A percentile compares a stretch with the other conserved stretches of the same genome.
phyloP scores from a whole-genome alignment of 2,888 invertebrate genomes.

The Scaptomyza flava region DNA sequence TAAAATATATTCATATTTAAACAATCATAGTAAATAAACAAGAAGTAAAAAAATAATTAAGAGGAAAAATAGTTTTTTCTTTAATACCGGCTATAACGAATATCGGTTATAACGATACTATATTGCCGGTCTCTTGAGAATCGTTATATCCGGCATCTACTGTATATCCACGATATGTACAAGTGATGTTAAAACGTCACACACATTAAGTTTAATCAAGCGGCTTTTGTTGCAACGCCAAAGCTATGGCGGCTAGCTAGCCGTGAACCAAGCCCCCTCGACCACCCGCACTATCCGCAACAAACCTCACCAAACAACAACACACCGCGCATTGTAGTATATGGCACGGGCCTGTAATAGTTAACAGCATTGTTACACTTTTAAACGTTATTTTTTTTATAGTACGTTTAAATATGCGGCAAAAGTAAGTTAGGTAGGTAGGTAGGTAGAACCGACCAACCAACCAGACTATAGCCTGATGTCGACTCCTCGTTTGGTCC shows the following conservation, averaged over 20 bases:
- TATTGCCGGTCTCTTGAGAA: too few species aligned
- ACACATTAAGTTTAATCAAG: slow-evolving; percentile 63
- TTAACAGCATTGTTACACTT: slow-evolving; percentile 75
- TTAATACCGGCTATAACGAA: too few species aligned
- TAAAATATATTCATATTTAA: too few species aligned
- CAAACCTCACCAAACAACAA: not conserved
- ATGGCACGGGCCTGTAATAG: slow-evolving; percentile 37
- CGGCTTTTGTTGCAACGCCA: slow-evolving; percentile 58
- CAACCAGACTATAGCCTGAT: not conserved
- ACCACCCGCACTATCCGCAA: not conserved
- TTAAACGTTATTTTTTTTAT: slow-evolving; percentile 67
- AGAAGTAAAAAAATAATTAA: too few species aligned
- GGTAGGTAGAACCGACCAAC: slow-evolving; percentile 10
- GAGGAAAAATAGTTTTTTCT: too few species aligned
- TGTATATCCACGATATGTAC: not conserved
- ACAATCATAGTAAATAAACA: too few species aligned
- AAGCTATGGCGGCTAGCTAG: slow-evolving; percentile 3
- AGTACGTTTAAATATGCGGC: slow-evolving; percentile 64
- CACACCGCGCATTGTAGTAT: not conserved
- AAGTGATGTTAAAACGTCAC: slow-evolving; percentile 1
- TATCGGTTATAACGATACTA: too few species aligned
- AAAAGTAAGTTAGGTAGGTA: slow-evolving; percentile 33
- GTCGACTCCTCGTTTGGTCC: slow-evolving; percentile 40
- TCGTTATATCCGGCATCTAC: too few species aligned
- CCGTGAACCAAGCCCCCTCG: not conserved